Percentiles rank a stretch among this genome's conserved stretches.
These are phyloP conservation scores for Dicrurus megarhynchus DNA, from an alignment of 2,113 vertebrate species.

Conservation along the genomic window DNA sequence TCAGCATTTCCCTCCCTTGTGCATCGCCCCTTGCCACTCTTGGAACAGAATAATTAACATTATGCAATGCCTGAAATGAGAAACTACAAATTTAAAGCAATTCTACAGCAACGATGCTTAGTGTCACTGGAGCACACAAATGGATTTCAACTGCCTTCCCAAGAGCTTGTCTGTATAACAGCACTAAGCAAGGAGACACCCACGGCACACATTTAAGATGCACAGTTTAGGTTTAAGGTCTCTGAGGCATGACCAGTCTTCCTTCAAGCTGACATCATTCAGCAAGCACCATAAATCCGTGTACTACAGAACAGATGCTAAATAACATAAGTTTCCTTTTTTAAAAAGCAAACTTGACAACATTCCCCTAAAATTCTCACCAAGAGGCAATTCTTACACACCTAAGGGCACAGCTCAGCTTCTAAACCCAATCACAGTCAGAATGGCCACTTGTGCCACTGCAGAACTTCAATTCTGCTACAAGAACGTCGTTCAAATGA, in stretches of 20 bases:
- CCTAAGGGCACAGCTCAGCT: neutral
- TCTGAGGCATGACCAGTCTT: neutral
- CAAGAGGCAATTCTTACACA: neutral
- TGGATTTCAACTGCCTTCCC: neutral
- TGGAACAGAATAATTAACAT: neutral
- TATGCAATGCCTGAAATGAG: neutral
- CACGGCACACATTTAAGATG: neutral
- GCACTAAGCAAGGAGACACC: neutral
- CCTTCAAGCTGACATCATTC: neutral
- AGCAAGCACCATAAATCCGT: neutral
- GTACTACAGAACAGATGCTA: neutral
- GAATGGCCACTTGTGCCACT: rapidly evolving
- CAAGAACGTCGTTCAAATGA: rapidly evolving
- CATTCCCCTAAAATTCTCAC: neutral
- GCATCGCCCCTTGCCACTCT: neutral
- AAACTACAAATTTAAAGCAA: neutral
- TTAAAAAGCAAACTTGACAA: no score
- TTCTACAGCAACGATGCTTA: neutral
- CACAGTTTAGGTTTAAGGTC: no score
- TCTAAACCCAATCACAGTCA: neutral
- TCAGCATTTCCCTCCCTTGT: neutral
- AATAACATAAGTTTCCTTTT: neutral
- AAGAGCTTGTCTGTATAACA: neutral
- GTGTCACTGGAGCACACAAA: neutral
- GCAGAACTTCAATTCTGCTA: rapidly evolving